Percentiles rank a stretch among this genome's conserved stretches.
Conservation (phyloP, 2,797 vertebrate species). For the Rhabdophis nuchalis region DNA sequence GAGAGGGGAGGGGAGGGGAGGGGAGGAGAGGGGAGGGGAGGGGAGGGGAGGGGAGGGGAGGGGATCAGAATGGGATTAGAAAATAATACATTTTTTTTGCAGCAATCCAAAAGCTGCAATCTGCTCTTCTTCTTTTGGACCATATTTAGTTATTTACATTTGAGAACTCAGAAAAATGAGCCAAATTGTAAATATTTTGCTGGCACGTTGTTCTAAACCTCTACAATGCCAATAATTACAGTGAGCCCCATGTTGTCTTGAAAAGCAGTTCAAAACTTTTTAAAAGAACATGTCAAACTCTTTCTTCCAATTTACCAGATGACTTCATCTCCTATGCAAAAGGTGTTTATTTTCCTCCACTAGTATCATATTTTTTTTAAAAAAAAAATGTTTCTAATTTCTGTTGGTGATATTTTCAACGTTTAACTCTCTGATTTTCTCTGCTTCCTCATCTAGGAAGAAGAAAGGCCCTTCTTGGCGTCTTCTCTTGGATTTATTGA, state of each 20-base stretch:
- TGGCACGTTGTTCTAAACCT: background rate
- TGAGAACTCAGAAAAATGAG: background rate
- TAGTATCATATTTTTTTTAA: background rate
- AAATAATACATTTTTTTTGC: background rate
- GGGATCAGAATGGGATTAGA: background rate
- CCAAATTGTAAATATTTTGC: background rate
- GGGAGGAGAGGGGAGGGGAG: background rate
- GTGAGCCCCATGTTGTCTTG: background rate
- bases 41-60: background rate
- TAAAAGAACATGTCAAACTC: background rate
- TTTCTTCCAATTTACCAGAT: background rate
- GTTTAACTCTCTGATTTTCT: background rate
- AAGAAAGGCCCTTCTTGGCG: background rate
- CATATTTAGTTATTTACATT: background rate
- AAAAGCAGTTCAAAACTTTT: background rate
- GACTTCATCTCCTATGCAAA: background rate
- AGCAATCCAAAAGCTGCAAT: background rate
- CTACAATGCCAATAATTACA: background rate
- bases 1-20: background rate
- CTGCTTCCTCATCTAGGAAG: background rate
- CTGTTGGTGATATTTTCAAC: background rate
- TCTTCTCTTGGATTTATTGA: background rate
- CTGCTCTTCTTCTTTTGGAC: background rate
- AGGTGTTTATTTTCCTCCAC: background rate
- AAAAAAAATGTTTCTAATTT: background rate